Base-by-base conservation (phyloP, 2,888 invertebrate species). In the Polydrusus pterygomalis region DNA sequence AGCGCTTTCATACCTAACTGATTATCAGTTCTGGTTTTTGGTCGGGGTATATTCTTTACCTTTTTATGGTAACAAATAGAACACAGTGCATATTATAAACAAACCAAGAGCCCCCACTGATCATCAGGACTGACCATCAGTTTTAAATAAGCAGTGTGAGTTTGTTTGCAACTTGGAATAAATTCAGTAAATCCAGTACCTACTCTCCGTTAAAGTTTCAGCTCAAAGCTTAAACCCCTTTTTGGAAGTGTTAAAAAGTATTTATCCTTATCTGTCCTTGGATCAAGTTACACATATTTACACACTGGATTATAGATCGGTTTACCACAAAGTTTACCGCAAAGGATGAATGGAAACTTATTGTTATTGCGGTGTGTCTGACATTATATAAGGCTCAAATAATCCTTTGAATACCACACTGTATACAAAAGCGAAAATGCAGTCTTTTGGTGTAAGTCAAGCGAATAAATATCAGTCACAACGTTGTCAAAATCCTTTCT, bases 381-480 rank as follows among this genome's bases (percentile, higher is more conserved):
- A 70, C 65, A 70, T 75, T 76, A 72, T 69, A 69, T 60, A 49
- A 72, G 76, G 72, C 69, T 72, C 68, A 64, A 74, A 77, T 80
- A 84, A 84, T 83, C 84, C 83, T 81, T 83, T 82, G 83, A 82
- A 83, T 81, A 79, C 82, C 67, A 72, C 74, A 81, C 80, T 77
- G 79, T 79, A 68, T 80, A 82, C 81, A 83, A 79, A 73, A 78
- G 75, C 77, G 76, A 75, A 79, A 80, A 82, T 81, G 74, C 67
- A 69, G 74, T 80, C 81, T 81, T 82, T 82, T 78, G 79, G 54
- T 78, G 77, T 79, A 81, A 83, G 79, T 83, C 83, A 82, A 79
- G 80, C 84, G 82, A 79, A 79, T 82, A 83, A 84, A 84, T 81
- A 83, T 82, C 82, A 82, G 84, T 83, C 84, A 84, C 82, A 84